Evolutionary conservation across 2,888 invertebrate genomes (phyloP), one percentile per base, ranked within the genome.

Genomic region (Leucophenga montana): DNA sequence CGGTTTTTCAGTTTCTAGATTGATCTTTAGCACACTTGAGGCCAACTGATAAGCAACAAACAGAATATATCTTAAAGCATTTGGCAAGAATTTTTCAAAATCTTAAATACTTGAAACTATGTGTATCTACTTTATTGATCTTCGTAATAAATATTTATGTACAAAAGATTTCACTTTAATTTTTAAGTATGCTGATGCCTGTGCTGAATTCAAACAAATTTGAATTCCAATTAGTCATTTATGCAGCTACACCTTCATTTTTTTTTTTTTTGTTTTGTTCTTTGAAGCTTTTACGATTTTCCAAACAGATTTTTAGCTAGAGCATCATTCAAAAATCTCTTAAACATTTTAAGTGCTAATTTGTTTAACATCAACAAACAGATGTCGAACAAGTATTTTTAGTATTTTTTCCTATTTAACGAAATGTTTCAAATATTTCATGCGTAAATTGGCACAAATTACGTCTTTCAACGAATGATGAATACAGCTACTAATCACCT

Each of bases 291-390:
- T 48, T 22, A 64, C 48, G 62, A 22, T 48, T 64, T 46, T 0
- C 46, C 22, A 46, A 64, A 64, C 62, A 64, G 61, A 64, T 64
- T 20, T 62, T 22, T 27, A 57, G 2, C 27, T 31, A 13, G 14
- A 67, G 46, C n/a, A 44, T 57, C 22, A 78, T 73, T 79, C 76
- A 83, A 73, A 73, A 71, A 75, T 74, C 77, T 81, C 81, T 81
- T 83, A 77, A 78, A 81, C 70, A 71, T 73, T 67, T 84, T 73
- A 84, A 81, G 81, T 81, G 81, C 74, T 77, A 79, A 83, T 81
- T 81, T 75, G 54, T 68, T 69, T 70, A 73, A 66, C 11, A 73
- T 81, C 84, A 81, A 81, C 84, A 78, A 81, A 50, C 50, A 46
- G 22, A 64, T 39, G 11, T 39, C 39, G 39, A 39, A 11, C 39